These are phyloP conservation scores for Seira musarum DNA, from an alignment of 2,888 invertebrate genomes.

Conservation along the genomic window DNA sequence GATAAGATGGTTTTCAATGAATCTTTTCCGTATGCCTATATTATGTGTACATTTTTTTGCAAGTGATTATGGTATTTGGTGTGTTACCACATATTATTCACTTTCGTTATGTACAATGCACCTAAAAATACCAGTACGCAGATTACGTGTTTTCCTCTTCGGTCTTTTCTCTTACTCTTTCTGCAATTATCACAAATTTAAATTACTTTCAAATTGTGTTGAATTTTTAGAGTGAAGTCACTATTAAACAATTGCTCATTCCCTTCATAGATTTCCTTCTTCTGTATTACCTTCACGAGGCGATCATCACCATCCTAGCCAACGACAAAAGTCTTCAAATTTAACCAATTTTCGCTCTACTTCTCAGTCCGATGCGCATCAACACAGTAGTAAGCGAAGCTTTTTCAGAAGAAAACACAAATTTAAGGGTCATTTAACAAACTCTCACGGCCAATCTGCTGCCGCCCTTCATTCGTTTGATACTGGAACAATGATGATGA, in stretches of 20 bases:
- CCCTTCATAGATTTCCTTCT: neutral
- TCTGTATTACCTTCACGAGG: slow-evolving; percentile 8
- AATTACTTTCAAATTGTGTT: too few species aligned
- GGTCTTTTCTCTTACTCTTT: too few species aligned
- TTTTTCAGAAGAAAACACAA: slow-evolving; percentile 69
- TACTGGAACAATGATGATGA: slow-evolving; percentile 52
- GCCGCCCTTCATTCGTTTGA: slow-evolving; percentile 46
- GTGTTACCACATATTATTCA: too few species aligned
- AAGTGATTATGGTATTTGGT: too few species aligned
- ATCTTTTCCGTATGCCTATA: too few species aligned
- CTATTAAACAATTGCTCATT: neutral
- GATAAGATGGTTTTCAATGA: too few species aligned
- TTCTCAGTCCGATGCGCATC: slow-evolving; percentile 64
- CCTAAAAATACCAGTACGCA: too few species aligned
- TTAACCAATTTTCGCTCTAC: slow-evolving; percentile 47
- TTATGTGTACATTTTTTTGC: too few species aligned
- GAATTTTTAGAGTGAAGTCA: too few species aligned
- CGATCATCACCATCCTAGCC: slow-evolving; percentile 40
- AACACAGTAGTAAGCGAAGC: slow-evolving; percentile 67
- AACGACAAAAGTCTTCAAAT: slow-evolving; percentile 47
- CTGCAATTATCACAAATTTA: too few species aligned
- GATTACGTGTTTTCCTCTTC: too few species aligned
- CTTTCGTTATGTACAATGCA: too few species aligned
- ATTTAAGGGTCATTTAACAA: slow-evolving; percentile 61
- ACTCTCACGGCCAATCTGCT: slow-evolving; percentile 53